Conservation (phyloP, 2,797 vertebrate genomes). For the Salmo trutta region DNA sequence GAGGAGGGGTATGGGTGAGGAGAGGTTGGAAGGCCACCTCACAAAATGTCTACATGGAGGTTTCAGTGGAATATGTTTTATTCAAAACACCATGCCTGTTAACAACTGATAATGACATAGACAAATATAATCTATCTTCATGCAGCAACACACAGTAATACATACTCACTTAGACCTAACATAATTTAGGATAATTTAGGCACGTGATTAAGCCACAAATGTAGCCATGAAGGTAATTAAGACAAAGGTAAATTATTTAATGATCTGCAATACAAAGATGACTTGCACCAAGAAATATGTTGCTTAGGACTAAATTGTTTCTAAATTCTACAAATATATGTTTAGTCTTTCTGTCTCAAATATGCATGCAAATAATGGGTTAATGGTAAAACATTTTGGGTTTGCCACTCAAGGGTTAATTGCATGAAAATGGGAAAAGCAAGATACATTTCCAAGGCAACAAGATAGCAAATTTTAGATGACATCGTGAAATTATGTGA, state of each 20-base stretch:
- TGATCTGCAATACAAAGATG: not conserved
- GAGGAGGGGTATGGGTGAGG: not conserved
- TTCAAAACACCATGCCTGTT: slow-evolving; percentile 43
- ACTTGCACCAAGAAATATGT: not conserved
- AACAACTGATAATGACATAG: slow-evolving; percentile 30
- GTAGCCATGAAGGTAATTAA: not conserved
- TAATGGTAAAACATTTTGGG: no score
- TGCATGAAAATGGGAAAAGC: no score
- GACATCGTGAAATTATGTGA: no score
- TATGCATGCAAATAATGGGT: no score
- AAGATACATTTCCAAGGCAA: no score
- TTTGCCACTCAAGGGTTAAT: no score
- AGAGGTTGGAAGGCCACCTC: slow-evolving; percentile 35
- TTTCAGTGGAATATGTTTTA: slow-evolving; percentile 32
- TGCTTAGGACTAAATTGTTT: no score
- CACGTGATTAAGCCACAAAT: not conserved
- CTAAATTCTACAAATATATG: no score
- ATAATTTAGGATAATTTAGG: not conserved
- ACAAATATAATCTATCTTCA: slow-evolving; percentile 49
- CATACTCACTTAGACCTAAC: not conserved
- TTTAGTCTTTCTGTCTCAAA: no score
- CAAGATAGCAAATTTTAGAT: no score
- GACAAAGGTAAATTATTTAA: not conserved
- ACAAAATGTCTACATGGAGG: slow-evolving; percentile 40
- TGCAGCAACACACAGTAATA: slow-evolving; percentile 37